A percentile compares a stretch with the other conserved stretches of the same genome.
These are phyloP conservation scores for Eupithecia insigniata DNA, from an alignment of 2,888 invertebrate species.

Conservation along the genomic window DNA sequence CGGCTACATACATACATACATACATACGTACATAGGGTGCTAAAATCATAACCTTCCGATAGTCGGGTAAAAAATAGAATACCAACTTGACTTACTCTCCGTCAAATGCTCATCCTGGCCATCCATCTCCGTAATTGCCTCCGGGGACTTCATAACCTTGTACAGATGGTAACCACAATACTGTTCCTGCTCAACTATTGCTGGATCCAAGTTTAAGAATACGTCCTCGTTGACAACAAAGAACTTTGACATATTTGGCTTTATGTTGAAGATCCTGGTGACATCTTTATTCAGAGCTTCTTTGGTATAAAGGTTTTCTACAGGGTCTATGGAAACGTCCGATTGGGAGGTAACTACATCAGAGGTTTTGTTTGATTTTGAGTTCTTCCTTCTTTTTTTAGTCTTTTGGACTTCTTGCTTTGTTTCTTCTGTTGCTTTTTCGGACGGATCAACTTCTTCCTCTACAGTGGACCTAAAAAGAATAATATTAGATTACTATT, in stretches of 20 bases:
- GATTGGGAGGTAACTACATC: no score
- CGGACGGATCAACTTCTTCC: neutral
- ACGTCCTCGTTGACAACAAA: constrained; percentile 13
- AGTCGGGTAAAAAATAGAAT: neutral
- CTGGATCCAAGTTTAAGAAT: constrained; percentile 7
- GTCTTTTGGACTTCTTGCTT: neutral
- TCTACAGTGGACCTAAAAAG: neutral
- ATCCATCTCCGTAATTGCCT: neutral
- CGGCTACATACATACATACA: no score
- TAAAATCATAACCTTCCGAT: no score
- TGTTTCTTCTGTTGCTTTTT: neutral
- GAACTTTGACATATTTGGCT: constrained; percentile 5
- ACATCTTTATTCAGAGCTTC: neutral
- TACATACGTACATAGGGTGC: no score
- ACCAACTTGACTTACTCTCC: constrained; percentile 20
- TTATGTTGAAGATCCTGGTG: constrained; percentile 8
- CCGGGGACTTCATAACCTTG: constrained; percentile 14
- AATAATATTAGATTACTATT: neutral
- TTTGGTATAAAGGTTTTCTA: neutral
- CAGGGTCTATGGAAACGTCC: neutral
- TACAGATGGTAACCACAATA: constrained; percentile 16
- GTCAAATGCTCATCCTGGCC: constrained; percentile 21
- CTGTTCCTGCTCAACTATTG: constrained; percentile 6
- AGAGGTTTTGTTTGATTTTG: neutral
- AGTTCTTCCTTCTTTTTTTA: neutral